phyloP scores from a whole-genome alignment of 2,797 vertebrate species.

The Choloepus didactylus region DNA sequence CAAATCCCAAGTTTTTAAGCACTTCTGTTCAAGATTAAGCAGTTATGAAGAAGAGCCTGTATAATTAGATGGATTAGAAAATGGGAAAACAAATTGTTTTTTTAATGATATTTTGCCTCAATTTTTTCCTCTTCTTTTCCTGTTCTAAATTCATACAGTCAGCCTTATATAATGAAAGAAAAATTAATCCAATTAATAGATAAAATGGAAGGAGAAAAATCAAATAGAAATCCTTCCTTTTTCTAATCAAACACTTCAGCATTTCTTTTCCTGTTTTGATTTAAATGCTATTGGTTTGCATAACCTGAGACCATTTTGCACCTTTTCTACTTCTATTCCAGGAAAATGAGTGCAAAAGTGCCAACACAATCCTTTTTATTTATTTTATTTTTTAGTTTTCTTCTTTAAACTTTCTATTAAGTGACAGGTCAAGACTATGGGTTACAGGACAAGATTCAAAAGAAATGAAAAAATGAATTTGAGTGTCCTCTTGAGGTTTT shows the following conservation, averaged over 20 bases:
- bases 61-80: neutral
- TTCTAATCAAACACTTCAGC: neutral
- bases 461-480: constrained; percentile 59
- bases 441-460: constrained; percentile 63
- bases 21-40: neutral
- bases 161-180: neutral
- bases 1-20: neutral
- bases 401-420: constrained; percentile 46
- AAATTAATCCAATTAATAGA: neutral
- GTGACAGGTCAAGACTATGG: constrained; percentile 6
- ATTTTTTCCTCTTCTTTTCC: neutral
- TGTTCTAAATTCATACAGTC: neutral
- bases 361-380: neutral
- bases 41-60: neutral
- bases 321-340: neutral
- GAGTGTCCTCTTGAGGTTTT: constrained; percentile 20
- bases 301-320: neutral
- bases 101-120: neutral
- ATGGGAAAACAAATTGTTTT: neutral
- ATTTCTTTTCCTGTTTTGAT: neutral
- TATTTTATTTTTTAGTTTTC: constrained; percentile 37
- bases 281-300: constrained; percentile 14
- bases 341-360: neutral
- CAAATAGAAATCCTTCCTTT: neutral
- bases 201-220: neutral